These are phyloP conservation scores for Polydrusus pterygomalis DNA, from an alignment of 2,888 invertebrate genomes.

Conservation along the genomic window DNA sequence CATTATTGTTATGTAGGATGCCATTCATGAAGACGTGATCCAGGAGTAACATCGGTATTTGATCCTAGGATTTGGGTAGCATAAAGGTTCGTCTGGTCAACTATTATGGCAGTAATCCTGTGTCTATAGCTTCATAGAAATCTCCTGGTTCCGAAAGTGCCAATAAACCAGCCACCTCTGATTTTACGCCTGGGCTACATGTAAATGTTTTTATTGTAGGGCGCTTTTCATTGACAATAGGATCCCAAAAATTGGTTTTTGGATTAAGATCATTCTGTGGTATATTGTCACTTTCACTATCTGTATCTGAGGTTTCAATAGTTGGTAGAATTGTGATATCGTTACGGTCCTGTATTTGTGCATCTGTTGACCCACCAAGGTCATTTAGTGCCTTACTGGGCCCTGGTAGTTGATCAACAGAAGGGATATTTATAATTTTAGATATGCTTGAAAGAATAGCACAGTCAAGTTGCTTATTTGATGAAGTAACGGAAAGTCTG, in stretches of 20 bases:
- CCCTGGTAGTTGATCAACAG: background rate
- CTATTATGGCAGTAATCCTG: background rate
- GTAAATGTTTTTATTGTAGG: background rate
- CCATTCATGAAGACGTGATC: background rate
- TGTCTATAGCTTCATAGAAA: background rate
- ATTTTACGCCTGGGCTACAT: background rate
- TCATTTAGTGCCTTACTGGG: background rate
- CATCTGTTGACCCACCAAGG: background rate
- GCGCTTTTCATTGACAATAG: background rate
- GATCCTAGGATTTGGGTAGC: background rate
- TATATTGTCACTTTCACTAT: background rate
- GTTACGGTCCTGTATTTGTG: background rate
- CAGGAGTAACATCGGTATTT: background rate
- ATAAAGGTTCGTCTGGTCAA: background rate
- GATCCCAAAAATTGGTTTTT: background rate
- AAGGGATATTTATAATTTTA: background rate
- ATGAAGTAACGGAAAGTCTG: too few species aligned
- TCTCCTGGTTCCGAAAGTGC: background rate
- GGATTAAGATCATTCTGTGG: slow-evolving; percentile 1
- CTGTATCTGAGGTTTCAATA: background rate
- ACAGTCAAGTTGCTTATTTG: too few species aligned
- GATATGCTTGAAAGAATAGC: too few species aligned
- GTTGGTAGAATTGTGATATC: background rate
- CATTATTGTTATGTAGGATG: too few species aligned
- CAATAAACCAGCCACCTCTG: background rate